Percentiles rank a stretch among this genome's conserved stretches.
Conservation (phyloP, 53 echinoderm and acorn worm genomes). For the Henricia sp. region DNA sequence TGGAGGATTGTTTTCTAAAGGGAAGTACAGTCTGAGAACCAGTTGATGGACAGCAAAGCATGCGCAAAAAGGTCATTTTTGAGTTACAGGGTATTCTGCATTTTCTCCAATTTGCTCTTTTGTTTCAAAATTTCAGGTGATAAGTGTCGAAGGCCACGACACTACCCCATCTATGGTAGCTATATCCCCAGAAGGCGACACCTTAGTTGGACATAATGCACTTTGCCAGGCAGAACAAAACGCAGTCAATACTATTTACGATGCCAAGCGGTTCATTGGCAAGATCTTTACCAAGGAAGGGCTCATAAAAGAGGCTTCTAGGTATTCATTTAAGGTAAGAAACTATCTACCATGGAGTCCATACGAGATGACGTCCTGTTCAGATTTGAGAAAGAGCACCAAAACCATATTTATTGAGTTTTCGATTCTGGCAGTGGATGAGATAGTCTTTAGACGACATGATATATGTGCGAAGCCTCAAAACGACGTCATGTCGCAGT, state of each 20-base stretch:
- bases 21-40: too few species aligned
- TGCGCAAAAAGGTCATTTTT: too few species aligned
- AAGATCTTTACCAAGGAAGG: conserved; percentile 70
- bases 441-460: too few species aligned
- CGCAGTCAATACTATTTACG: conserved; percentile 69
- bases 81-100: too few species aligned
- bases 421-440: too few species aligned
- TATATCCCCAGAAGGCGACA: conserved; percentile 66
- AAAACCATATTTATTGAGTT: background rate
- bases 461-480: too few species aligned
- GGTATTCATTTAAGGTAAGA: conserved; percentile 81
- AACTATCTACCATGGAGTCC: background rate
- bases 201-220: conserved; percentile 67
- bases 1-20: too few species aligned
- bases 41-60: too few species aligned
- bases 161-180: conserved; percentile 89
- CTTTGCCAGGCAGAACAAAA: conserved; percentile 80
- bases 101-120: too few species aligned
- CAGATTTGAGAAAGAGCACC: background rate
- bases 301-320: conserved; percentile 65
- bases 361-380: background rate
- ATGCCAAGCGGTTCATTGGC: conserved; percentile 87
- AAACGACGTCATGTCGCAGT: too few species aligned
- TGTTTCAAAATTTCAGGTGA: conserved; percentile 68
- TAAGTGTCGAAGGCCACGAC: conserved; percentile 59